These are phyloP conservation scores for Caenorhabditis inopinata DNA, from an alignment of 1,140 invertebrate species.

Conservation along the genomic window DNA sequence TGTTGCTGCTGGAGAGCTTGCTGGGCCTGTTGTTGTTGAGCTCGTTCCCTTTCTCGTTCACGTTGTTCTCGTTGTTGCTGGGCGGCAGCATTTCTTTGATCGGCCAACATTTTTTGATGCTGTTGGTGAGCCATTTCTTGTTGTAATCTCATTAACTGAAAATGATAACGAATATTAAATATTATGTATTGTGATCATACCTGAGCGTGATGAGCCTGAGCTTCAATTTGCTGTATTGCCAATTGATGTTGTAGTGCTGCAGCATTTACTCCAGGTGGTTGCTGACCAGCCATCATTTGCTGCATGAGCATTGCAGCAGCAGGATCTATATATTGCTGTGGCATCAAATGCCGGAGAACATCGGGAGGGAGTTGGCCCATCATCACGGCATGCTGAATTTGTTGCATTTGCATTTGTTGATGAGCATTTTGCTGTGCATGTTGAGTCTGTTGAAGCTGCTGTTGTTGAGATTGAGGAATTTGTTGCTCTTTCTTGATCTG, in stretches of 20 bases:
- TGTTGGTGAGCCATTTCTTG: background rate
- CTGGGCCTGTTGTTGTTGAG: background rate
- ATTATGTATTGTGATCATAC: background rate
- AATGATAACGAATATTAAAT: background rate
- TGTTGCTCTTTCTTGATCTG: background rate
- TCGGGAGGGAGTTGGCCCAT: background rate
- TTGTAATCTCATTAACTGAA: background rate
- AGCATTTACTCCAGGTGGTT: background rate
- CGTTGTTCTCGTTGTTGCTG: background rate
- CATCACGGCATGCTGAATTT: background rate
- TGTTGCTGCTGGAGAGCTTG: slow-evolving; percentile 9
- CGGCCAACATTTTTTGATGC: background rate
- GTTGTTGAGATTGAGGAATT: too few species aligned
- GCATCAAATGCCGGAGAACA: background rate
- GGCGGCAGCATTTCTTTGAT: background rate
- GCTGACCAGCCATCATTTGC: background rate
- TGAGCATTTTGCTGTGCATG: background rate
- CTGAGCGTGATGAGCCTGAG: background rate
- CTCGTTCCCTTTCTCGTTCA: background rate
- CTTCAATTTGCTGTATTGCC: background rate
- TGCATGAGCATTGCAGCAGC: background rate
- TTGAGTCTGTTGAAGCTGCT: background rate
- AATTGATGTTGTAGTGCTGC: background rate
- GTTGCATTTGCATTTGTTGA: background rate
- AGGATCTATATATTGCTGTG: background rate